Conservation (phyloP, 2,113 vertebrate genomes). For the Otis tarda region DNA sequence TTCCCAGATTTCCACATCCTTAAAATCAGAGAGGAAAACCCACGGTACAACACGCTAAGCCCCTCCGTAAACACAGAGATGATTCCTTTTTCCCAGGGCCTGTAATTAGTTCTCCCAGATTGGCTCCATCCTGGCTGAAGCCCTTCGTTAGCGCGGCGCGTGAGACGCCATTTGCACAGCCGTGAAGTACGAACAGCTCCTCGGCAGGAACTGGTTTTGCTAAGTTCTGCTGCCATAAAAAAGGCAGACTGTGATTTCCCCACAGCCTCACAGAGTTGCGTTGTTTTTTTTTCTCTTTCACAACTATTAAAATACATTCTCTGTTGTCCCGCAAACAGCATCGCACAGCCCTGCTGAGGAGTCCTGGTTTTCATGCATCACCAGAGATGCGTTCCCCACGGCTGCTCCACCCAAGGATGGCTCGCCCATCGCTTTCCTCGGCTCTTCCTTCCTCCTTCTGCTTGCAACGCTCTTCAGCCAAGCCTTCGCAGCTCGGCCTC, state of each 20-base stretch:
- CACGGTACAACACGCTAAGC: neutral
- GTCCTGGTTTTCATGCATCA: neutral
- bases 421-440: rapidly evolving
- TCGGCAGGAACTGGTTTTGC: neutral
- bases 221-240: neutral
- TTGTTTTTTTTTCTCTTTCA: neutral
- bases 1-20: neutral
- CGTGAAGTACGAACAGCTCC: neutral
- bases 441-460: neutral
- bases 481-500: neutral
- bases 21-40: neutral
- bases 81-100: neutral
- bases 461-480: neutral
- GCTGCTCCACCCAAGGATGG: neutral
- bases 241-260: neutral
- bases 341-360: neutral
- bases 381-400: neutral
- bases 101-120: neutral
- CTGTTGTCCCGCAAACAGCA: neutral
- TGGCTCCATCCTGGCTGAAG: neutral
- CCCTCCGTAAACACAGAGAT: neutral
- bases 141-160: neutral
- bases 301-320: neutral
- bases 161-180: neutral
- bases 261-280: neutral